phyloP scores from a whole-genome alignment of 2,888 invertebrate species.

The Crematogaster levior region DNA sequence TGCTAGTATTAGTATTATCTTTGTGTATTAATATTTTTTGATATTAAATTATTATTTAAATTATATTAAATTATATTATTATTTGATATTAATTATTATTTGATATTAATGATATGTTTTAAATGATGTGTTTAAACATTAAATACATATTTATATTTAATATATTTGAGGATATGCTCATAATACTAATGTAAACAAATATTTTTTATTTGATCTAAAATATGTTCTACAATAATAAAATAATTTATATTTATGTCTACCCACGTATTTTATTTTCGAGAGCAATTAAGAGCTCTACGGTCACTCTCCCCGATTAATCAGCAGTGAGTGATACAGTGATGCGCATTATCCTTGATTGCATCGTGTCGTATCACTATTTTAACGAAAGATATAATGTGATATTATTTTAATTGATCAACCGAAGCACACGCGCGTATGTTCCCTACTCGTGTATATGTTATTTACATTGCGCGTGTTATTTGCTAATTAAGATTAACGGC shows the following conservation, averaged over 20 bases:
- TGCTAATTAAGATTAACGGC: constrained; percentile 47
- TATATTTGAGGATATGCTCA: not conserved
- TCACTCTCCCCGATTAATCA: constrained; percentile 19
- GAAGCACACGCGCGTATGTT: not conserved
- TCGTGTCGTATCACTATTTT: constrained; percentile 26
- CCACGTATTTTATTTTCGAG: not conserved
- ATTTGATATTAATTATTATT: not conserved
- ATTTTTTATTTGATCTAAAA: not conserved
- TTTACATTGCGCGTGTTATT: constrained; percentile 32
- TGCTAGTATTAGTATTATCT: not conserved
- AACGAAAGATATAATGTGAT: constrained; percentile 24
- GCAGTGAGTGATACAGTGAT: constrained; percentile 6
- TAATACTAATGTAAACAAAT: not conserved
- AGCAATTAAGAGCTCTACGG: constrained; percentile 10
- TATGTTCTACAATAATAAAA: not conserved
- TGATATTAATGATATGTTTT: too few species aligned
- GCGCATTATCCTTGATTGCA: constrained; percentile 21
- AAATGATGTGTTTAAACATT: not conserved
- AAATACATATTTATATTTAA: not conserved
- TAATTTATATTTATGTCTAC: not conserved
- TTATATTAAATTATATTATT: not conserved
- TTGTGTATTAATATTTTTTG: not conserved
- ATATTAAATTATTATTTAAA: not conserved
- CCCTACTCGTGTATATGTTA: constrained; percentile 13
- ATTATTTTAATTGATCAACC: constrained; percentile 43